Evolutionary conservation across 2,888 invertebrate species (phyloP), one percentile per base, ranked within the genome.

Genomic region (Pseudanteris insignis): DNA sequence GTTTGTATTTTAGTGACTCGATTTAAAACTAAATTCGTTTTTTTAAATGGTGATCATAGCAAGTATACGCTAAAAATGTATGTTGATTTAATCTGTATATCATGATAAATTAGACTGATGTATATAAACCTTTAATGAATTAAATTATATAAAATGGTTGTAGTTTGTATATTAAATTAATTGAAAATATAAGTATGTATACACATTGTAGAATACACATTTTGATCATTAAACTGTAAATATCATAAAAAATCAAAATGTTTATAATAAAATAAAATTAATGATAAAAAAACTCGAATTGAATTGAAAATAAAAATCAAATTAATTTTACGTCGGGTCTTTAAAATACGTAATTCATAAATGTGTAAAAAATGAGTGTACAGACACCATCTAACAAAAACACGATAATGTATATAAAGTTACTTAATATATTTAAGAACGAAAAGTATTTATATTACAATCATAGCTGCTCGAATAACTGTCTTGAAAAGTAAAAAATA

Each of bases 381-480:
- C 30, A 51, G 51, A 18, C 36, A 32, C 10, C 11, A 21, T 37
- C 5, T 26, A 50, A 38, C 8, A 24, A 43, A 38, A 26, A 38
- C 30, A 13, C 25, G 32, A 48, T 18, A 33, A 18, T 51, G 51
- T 51, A 51, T 15, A 51, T 51, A 51, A 34, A 36, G 34, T 55
- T 46, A 55, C 54, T 46, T 55, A 47, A 55, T 55, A 29, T 47
- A 47, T 55, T 33, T 47, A 54, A 26, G 28, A 38, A 28, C 24
- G 25, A 41, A 34, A 47, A 55, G 34, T 55, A 55, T 55, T 47
- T 47, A 47, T 47, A 47, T 55, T 47, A n/a, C 10, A 38, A 36
- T 26, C n/a, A n/a, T n/a, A n/a, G n/a, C n/a, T n/a, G n/a, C n/a
- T n/a, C n/a, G n/a, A n/a, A n/a, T n/a, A n/a, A n/a, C n/a, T n/a